These are phyloP conservation scores for Ascaphus truei DNA, from an alignment of 2,113 vertebrate genomes.

Conservation along the genomic window DNA sequence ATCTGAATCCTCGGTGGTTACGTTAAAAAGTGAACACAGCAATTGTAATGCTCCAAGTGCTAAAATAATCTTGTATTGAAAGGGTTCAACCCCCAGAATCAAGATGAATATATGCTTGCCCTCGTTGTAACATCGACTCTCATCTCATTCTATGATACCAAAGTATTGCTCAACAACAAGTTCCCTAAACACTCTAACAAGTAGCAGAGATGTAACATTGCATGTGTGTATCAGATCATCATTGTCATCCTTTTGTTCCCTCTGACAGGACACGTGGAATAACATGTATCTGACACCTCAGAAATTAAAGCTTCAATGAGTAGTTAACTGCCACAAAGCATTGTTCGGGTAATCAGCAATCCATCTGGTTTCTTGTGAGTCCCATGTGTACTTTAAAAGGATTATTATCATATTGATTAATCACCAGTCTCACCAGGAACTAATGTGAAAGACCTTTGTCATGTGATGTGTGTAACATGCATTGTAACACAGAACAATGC, in stretches of 20 bases:
- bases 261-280: neutral
- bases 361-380: neutral
- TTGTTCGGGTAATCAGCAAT: neutral
- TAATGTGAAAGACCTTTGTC: neutral
- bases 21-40: too few species aligned
- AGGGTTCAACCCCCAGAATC: too few species aligned
- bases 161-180: neutral
- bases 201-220: neutral
- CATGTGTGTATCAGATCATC: neutral
- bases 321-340: slow-evolving; percentile 4
- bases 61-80: too few species aligned
- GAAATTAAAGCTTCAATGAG: too few species aligned
- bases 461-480: too few species aligned
- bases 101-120: too few species aligned
- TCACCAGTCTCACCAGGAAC: neutral
- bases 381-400: neutral
- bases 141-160: neutral
- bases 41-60: too few species aligned
- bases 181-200: neutral
- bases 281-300: neutral
- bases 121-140: too few species aligned
- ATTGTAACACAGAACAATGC: too few species aligned
- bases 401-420: slow-evolving; percentile 3
- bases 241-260: neutral
- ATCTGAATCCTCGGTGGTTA: too few species aligned